Conservation (phyloP, 2,888 invertebrate species). For the Caenorhabditis angaria region DNA sequence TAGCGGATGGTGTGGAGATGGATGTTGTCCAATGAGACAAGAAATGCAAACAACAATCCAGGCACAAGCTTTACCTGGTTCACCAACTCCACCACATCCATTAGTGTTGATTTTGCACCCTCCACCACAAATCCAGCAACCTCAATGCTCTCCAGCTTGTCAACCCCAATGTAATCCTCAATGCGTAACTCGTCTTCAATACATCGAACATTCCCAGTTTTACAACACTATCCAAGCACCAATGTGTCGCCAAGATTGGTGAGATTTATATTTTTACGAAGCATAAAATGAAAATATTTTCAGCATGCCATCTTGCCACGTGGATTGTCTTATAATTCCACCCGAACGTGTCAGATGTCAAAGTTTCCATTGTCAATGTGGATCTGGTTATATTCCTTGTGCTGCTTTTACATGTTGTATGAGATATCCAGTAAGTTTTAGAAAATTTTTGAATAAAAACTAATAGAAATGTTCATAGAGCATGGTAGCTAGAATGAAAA, state of each 20-base stretch:
- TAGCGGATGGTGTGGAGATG: slow-evolving; percentile 39
- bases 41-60: slow-evolving; percentile 35
- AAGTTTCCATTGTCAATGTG: slow-evolving; percentile 43
- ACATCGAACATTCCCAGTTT: slow-evolving; percentile 24
- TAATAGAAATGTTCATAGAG: slow-evolving; percentile 13
- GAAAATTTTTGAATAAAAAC: not conserved
- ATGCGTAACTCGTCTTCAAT: slow-evolving; percentile 39
- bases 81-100: slow-evolving; percentile 43
- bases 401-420: slow-evolving; percentile 52
- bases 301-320: slow-evolving; percentile 55
- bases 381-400: slow-evolving; percentile 47
- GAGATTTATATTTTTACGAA: not conserved
- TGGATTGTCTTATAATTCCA: slow-evolving; percentile 54
- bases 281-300: too few relatives aligned
- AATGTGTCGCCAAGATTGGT: slow-evolving; percentile 50
- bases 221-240: slow-evolving; percentile 33
- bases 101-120: slow-evolving; percentile 45
- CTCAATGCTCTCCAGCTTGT: slow-evolving; percentile 46
- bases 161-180: slow-evolving; percentile 43
- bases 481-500: slow-evolving; percentile 35
- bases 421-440: slow-evolving; percentile 45
- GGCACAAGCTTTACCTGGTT: slow-evolving; percentile 46
- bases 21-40: slow-evolving; percentile 33
- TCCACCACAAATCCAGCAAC: slow-evolving; percentile 15
- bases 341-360: slow-evolving; percentile 43